phyloP scores from a whole-genome alignment of 2,888 invertebrate genomes.

The Hoplodrina blanda region DNA sequence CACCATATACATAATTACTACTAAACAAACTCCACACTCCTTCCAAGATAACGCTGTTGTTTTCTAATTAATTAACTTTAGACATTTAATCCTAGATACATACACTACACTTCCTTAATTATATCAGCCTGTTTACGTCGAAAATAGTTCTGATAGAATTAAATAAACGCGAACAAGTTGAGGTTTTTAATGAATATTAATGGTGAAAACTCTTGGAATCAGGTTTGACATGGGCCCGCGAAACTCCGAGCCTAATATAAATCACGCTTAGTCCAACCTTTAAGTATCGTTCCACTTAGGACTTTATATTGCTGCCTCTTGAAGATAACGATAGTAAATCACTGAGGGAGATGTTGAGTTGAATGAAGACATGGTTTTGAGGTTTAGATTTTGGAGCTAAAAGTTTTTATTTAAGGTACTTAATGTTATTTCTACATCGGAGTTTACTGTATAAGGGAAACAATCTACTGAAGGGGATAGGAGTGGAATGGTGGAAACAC shows the following conservation, averaged over 20 bases:
- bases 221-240: slow-evolving; percentile 81
- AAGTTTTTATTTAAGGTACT: not conserved
- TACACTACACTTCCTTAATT: slow-evolving; percentile 36
- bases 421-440: too few species aligned
- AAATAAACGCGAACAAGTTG: slow-evolving; percentile 83
- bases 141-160: slow-evolving; percentile 78
- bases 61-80: slow-evolving; percentile 52
- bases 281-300: slow-evolving; percentile 72
- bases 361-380: slow-evolving; percentile 40
- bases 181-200: slow-evolving; percentile 87
- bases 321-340: slow-evolving; percentile 55
- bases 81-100: slow-evolving; percentile 41
- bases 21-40: slow-evolving; percentile 30
- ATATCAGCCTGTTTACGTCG: slow-evolving; percentile 43
- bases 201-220: slow-evolving; percentile 82
- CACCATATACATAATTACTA: slow-evolving; percentile 18
- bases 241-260: slow-evolving; percentile 80
- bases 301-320: slow-evolving; percentile 67
- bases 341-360: slow-evolving; percentile 31
- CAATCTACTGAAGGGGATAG: too few species aligned
- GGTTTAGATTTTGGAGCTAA: slow-evolving; percentile 3
- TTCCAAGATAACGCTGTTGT: slow-evolving; percentile 36
- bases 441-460: too few species aligned
- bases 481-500: too few species aligned
- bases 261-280: slow-evolving; percentile 80